phyloP scores from a whole-genome alignment of 2,888 invertebrate species.

The Standfussiana lucernea region DNA sequence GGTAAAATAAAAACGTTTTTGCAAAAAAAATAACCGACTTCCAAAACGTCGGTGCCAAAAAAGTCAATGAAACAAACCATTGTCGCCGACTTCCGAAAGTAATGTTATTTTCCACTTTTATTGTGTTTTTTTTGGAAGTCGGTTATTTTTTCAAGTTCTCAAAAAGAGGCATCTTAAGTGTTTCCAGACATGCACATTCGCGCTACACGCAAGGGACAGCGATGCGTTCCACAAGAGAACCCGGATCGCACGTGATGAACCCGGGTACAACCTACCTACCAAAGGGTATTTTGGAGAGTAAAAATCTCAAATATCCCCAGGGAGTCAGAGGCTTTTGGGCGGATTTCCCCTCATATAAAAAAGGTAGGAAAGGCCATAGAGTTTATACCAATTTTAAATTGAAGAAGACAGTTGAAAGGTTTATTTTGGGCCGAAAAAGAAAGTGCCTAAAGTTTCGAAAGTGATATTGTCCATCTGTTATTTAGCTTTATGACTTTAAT shows the following conservation, averaged over 20 bases:
- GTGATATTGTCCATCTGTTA: not conserved
- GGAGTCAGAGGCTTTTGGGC: not conserved
- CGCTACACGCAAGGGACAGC: not conserved
- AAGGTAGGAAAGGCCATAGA: not conserved
- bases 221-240: not conserved
- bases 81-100: no score
- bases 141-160: not conserved
- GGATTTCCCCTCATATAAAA: constrained; percentile 2
- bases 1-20: no score
- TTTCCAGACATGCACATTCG: not conserved
- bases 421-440: not conserved
- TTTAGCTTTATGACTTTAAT: not conserved
- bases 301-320: constrained; percentile 15
- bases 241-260: not conserved
- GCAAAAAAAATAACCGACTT: no score
- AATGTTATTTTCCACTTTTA: no score
- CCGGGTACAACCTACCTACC: not conserved
- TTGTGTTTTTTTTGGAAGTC: no score
- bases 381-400: constrained; percentile 10
- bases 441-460: not conserved
- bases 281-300: constrained; percentile 10
- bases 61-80: no score
- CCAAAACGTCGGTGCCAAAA: no score
- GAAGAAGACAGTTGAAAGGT: not conserved
- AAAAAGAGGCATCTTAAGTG: no score